Evolutionary conservation across 2,888 invertebrate species (phyloP).

Genomic region (Epinotia nisella): DNA sequence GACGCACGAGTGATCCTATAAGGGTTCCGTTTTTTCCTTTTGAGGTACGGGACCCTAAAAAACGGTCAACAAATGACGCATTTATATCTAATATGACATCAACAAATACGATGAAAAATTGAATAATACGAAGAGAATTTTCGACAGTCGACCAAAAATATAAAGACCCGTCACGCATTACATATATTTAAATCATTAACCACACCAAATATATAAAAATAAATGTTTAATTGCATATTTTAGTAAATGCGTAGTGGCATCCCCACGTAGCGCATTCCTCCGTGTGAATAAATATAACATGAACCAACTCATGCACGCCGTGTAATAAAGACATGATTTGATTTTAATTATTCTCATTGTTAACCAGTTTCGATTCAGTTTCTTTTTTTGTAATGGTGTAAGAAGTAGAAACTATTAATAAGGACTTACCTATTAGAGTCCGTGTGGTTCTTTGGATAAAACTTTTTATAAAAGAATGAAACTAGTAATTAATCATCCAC

Average conservation of each 20-base stretch:
- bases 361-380: slow-evolving; percentile 32
- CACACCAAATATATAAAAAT: neutral
- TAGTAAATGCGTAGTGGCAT: slow-evolving; percentile 22
- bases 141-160: neutral
- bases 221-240: slow-evolving; percentile 17
- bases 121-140: too few species aligned
- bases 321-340: slow-evolving; percentile 37
- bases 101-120: neutral
- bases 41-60: too few species aligned
- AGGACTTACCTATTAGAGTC: slow-evolving; percentile 30
- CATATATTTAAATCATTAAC: neutral
- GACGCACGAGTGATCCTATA: too few species aligned
- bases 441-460: slow-evolving; percentile 15
- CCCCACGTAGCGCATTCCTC: slow-evolving; percentile 27
- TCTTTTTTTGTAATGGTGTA: slow-evolving; percentile 19
- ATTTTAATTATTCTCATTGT: slow-evolving; percentile 38
- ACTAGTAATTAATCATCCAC: neutral
- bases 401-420: slow-evolving; percentile 30
- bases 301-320: slow-evolving; percentile 30
- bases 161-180: neutral
- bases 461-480: neutral
- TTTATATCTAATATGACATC: neutral
- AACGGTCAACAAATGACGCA: neutral
- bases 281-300: slow-evolving; percentile 34
- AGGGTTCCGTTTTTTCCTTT: too few species aligned